Conservation (phyloP, 2,888 invertebrate species). For the Prosapia bicincta region DNA sequence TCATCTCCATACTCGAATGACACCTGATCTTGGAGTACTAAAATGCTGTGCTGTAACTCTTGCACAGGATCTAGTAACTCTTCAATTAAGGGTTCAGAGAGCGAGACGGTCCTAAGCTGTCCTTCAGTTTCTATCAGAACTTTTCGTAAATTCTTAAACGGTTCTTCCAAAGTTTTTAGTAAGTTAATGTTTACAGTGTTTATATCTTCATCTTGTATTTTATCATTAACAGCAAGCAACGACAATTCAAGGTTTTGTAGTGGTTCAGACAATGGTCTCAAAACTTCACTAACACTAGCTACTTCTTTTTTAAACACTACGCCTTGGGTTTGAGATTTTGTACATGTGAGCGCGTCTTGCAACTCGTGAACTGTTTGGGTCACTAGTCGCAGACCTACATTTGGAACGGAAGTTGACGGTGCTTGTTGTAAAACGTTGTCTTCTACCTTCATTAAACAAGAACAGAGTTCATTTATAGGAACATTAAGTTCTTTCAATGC, state of each 20-base stretch:
- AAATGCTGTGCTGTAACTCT: constrained; percentile 39
- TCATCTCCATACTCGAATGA: constrained; percentile 39
- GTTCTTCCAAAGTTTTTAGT: constrained; percentile 36
- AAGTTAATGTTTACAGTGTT: constrained; percentile 34
- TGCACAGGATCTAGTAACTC: constrained; percentile 38
- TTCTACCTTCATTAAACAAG: constrained; percentile 36
- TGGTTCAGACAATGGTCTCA: constrained; percentile 33
- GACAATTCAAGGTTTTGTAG: constrained; percentile 34
- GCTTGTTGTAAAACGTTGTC: constrained; percentile 33
- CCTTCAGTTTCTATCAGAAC: constrained; percentile 36
- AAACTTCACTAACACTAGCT: constrained; percentile 21
- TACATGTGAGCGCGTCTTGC: constrained; percentile 29
- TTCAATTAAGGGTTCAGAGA: constrained; percentile 26
- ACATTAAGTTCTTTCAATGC: constrained; percentile 45
- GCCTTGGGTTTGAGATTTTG: constrained; percentile 25
- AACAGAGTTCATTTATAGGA: constrained; percentile 37
- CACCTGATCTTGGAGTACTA: constrained; percentile 39
- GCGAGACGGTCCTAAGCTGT: constrained; percentile 25
- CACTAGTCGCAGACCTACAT: constrained; percentile 36
- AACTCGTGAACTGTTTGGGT: constrained; percentile 33
- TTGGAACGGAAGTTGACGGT: constrained; percentile 33
- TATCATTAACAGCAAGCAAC: constrained; percentile 31
- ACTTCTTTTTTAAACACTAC: constrained; percentile 21
- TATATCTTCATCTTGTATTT: constrained; percentile 34
- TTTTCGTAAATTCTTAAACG: constrained; percentile 37